Evolutionary conservation across 2,888 invertebrate genomes (phyloP).

Genomic region (Panzeria rudis): DNA sequence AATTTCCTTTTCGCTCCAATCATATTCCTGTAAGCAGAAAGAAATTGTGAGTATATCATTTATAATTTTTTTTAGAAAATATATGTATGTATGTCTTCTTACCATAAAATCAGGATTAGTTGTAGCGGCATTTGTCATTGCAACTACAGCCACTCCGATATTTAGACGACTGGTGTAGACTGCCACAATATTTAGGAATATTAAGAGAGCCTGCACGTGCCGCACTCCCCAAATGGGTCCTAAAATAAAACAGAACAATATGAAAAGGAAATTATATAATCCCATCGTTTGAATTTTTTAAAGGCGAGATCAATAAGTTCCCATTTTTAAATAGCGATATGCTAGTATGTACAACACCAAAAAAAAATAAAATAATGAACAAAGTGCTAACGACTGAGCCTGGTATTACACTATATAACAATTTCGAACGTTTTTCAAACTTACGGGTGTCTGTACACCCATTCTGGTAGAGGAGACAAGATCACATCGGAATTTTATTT

Average conservation of each 20-base stretch:
- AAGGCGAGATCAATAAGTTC: too few relatives aligned
- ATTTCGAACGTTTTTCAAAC: too few relatives aligned
- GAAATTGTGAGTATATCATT: neutral
- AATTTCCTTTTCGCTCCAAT: slow-evolving; percentile 85
- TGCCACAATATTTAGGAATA: slow-evolving; percentile 86
- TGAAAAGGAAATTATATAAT: neutral
- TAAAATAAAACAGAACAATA: slow-evolving; percentile 78
- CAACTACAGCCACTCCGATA: slow-evolving; percentile 89
- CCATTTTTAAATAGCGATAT: too few relatives aligned
- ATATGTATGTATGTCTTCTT: slow-evolving; percentile 72
- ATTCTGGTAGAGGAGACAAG: too few relatives aligned
- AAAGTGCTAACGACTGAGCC: too few relatives aligned
- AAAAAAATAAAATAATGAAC: too few relatives aligned
- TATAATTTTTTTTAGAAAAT: too few relatives aligned
- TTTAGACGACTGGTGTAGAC: slow-evolving; percentile 87
- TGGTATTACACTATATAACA: too few relatives aligned
- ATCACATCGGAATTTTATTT: too few relatives aligned
- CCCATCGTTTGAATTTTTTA: too few relatives aligned
- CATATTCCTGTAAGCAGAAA: slow-evolving; percentile 76
- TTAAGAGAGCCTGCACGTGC: slow-evolving; percentile 86
- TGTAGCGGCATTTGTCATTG: slow-evolving; percentile 87
- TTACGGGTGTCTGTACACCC: too few relatives aligned
- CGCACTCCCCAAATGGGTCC: slow-evolving; percentile 85
- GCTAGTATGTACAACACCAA: too few relatives aligned
- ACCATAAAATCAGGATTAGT: slow-evolving; percentile 85